Evolutionary conservation across 37 sponge, comb jelly and placozoan genomes (phyloP), one percentile per base, ranked within the genome.

Genomic region (Crambe crambe): DNA sequence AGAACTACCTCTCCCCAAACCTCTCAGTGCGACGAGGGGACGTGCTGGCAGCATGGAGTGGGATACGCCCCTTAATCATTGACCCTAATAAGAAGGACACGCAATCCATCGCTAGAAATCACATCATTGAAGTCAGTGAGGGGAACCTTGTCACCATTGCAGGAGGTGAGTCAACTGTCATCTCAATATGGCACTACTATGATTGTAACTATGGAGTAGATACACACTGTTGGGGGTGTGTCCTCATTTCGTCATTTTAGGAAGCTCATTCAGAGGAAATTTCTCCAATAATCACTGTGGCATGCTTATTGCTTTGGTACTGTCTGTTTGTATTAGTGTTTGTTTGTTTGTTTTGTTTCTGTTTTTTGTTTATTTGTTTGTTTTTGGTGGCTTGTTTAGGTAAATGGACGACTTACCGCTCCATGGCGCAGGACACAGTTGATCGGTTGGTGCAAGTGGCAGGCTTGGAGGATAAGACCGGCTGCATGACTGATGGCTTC

Each of bases 361-460:
- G n/a, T n/a, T n/a, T n/a, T n/a, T n/a, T n/a, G n/a, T n/a, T n/a
- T n/a, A n/a, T n/a, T n/a, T n/a, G n/a, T n/a, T n/a, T n/a, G n/a
- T n/a, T n/a, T n/a, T n/a, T n/a, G n/a, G n/a, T n/a, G n/a, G n/a
- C n/a, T n/a, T n/a, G n/a, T 34, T 15, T 64, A 88, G 90, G 99
- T 43, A 99, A 99, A 84, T 99, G 99, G 99, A 99, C 99, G 40
- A 99, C 99, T 2, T 99, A 99, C 64, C 68, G 99, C 26, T 72
- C 92, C 8, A 99, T 99, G 99, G 97, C 99, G 0, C 69, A 89
- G 72, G 99, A 99, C 57, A 80, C 93, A 3, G 88, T 96, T 38
- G 87, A 94, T 79, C 75, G 40, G 38, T 89, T 80, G 17, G 83
- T 95, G 12, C 47, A 78, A 30, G 86, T 82, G 34, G 85, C 80